Percentiles rank a stretch among this genome's conserved stretches.
Evolutionary conservation across 2,113 vertebrate genomes (phyloP).

Genomic region (Rhizomys pruinosus): DNA sequence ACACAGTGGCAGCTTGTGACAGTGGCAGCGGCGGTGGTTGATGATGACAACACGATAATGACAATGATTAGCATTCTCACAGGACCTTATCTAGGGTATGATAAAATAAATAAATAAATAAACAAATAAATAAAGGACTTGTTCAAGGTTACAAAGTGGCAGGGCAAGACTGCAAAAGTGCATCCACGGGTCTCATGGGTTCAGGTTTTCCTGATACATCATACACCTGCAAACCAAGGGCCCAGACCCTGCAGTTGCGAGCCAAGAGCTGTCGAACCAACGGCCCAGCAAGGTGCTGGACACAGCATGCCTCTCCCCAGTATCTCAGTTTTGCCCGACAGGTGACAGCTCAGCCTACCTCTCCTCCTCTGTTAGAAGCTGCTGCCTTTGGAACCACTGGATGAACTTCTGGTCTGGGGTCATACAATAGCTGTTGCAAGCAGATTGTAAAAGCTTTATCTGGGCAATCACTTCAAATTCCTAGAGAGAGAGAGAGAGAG

Average conservation of each 20-base stretch:
- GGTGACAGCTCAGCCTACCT: constrained; percentile 86
- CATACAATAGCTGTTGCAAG: constrained; percentile 96
- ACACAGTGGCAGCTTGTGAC: background rate
- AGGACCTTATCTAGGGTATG: background rate
- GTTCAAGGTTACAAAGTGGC: background rate
- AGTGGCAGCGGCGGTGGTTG: rapidly evolving
- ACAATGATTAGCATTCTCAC: background rate
- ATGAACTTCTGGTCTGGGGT: constrained; percentile 90
- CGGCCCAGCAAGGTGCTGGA: rapidly evolving
- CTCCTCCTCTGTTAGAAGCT: constrained; percentile 92
- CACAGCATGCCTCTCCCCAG: rapidly evolving
- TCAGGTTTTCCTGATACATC: background rate
- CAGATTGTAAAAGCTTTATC: constrained; percentile 96
- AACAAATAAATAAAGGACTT: background rate
- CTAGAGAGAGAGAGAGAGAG: constrained; percentile 81
- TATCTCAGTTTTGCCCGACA: rapidly evolving
- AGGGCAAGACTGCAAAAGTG: background rate
- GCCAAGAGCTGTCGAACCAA: background rate
- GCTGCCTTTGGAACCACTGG: constrained; percentile 92
- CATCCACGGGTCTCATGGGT: background rate
- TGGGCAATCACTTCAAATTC: constrained; percentile 98
- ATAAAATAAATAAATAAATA: too few relatives aligned
- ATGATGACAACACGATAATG: rapidly evolving
- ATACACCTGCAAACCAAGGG: background rate
- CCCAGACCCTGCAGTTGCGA: background rate